Evolutionary conservation across 2,888 invertebrate species (phyloP).

Genomic region (Hyalella azteca): DNA sequence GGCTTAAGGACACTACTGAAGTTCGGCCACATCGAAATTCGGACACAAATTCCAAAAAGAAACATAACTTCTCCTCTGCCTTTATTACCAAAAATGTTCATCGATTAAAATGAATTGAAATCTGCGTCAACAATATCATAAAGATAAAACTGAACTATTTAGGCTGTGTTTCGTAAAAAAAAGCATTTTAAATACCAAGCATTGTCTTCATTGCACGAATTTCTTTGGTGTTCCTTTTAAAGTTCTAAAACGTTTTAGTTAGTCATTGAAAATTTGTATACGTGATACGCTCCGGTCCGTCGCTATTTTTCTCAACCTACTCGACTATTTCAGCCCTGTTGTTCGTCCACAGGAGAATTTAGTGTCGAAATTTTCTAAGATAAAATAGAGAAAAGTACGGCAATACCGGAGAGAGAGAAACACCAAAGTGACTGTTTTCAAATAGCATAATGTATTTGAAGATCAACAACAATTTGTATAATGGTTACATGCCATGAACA

Average conservation of each 20-base stretch:
- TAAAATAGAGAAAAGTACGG: too few relatives aligned
- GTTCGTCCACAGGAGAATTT: too few relatives aligned
- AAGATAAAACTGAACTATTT: conserved; percentile 6
- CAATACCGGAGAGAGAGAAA: conserved; percentile 36
- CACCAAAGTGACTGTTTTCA: conserved; percentile 41
- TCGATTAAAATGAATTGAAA: not conserved
- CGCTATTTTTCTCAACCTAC: too few relatives aligned
- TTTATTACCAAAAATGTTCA: conserved; percentile 5
- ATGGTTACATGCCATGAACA: conserved; percentile 57
- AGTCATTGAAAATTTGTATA: too few relatives aligned
- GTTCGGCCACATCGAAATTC: conserved; percentile 21
- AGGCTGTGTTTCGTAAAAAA: conserved; percentile 21
- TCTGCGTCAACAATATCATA: not conserved
- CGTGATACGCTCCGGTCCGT: too few relatives aligned
- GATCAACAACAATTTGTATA: conserved; percentile 55
- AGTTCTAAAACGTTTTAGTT: not conserved
- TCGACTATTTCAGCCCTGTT: too few relatives aligned
- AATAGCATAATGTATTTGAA: conserved; percentile 45
- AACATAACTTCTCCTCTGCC: not conserved
- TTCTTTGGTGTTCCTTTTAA: conserved; percentile 30
- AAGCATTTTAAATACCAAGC: not conserved
- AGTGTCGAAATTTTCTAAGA: too few relatives aligned
- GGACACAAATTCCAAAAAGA: conserved; percentile 3
- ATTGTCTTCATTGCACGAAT: conserved; percentile 13
- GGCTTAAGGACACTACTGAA: not conserved